Percentiles rank a stretch among this genome's conserved stretches.
Conservation (phyloP, 2,797 vertebrate genomes). For the Emys orbicularis region DNA sequence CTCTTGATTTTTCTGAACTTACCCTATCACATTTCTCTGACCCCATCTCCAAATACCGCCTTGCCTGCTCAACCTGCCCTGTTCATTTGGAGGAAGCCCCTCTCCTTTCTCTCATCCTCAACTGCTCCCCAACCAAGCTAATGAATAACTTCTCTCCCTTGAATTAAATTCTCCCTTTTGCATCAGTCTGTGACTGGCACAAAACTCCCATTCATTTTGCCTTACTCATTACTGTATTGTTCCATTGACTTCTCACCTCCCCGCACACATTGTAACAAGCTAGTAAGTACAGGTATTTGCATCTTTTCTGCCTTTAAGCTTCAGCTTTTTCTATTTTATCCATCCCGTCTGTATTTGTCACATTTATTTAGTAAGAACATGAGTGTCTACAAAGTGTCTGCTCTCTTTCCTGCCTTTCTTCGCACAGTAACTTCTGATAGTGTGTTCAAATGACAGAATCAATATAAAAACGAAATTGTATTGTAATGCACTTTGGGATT, state of each 20-base stretch:
- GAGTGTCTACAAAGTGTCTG: background rate
- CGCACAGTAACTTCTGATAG: rapidly evolving
- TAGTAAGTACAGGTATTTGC: background rate
- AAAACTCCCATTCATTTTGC: constrained; percentile 11
- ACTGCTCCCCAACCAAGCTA: background rate
- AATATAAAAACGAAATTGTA: background rate
- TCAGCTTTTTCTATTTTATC: background rate
- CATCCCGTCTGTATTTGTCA: background rate
- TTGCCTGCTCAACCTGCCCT: background rate
- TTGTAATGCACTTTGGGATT: background rate
- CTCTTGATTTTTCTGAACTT: background rate
- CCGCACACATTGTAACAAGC: background rate
- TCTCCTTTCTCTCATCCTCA: background rate
- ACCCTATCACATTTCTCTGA: rapidly evolving
- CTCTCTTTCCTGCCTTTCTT: background rate
- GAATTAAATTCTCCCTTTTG: background rate
- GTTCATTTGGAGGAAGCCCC: background rate
- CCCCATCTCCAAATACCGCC: background rate
- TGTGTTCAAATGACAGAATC: background rate
- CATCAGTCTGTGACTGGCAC: background rate
- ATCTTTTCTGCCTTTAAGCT: background rate
- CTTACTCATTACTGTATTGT: background rate
- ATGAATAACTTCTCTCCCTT: background rate
- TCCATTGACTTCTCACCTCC: background rate
- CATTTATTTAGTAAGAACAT: background rate